Base-by-base conservation (phyloP, 2,113 vertebrate genomes). In the Mystacornis crossleyi region DNA sequence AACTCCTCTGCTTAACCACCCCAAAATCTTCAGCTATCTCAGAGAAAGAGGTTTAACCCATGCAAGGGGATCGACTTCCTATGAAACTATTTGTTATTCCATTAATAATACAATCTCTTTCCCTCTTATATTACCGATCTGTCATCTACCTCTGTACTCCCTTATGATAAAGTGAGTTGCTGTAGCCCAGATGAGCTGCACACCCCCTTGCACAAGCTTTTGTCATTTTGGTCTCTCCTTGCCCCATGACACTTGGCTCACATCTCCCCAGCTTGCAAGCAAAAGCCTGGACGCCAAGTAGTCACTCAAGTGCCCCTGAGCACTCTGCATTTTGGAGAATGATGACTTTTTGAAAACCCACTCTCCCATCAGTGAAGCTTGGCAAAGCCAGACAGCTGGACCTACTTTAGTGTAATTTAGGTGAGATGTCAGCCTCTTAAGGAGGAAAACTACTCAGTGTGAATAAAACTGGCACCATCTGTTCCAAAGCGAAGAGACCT, bases 391-490 rank as follows among this genome's bases (percentile, higher is more conserved):
- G 89, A 65, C 62, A 82, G 80, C 82, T 71, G 89, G 75, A 66
- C 67, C 51, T 85, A 55, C 34, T 86, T 90, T 29, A 26, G n/a
- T 19, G 29, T 13, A 53, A 77, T 79, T 96, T 75, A 83, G 67
- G 82, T 36, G 58, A 90, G 66, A 72, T 43, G 15, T 84, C 86
- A 83, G 67, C n/a, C 64, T 90, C 55, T 81, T 53, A 77, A 28
- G 48, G 51, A 81, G 43, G 36, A 95, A 92, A 86, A 84, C 48
- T 53, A 33, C 71, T 67, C 80, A 75, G 95, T 38, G 69, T 77
- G 86, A 92, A 58, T 58, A 57, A 74, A 96, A 81, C 88, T 72
- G 55, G 72, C 91, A 81, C 75, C 55, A 90, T 70, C 81, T 84
- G 85, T 72, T 90, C 85, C 82, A 72, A 90, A 93, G 53, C 0